Evolutionary conservation across 1,140 invertebrate species (phyloP), one percentile per base, ranked within the genome.

Genomic region (Cherax destructor): DNA sequence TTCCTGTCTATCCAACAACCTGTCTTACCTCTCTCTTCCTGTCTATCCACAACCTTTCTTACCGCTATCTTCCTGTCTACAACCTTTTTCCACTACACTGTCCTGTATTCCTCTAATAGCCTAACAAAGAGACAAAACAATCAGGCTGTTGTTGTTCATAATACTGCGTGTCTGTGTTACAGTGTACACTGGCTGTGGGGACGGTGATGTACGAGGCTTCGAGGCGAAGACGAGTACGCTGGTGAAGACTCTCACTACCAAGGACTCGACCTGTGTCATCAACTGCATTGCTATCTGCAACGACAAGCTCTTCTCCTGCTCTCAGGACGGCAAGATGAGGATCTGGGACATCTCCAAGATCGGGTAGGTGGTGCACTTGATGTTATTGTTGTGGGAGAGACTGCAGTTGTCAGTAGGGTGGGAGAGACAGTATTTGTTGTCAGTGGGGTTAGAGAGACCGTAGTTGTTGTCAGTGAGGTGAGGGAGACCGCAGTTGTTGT

Each of bases 161-260:
- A 13, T 83, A 78, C 16, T 41, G 30, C 30, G 30, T 41, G 30
- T 41, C 30, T 56, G 52, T 9, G 1, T 10, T 56, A 56, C 93
- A 95, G 95, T 95, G 16, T 95, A 94, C 84, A 95, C 95, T 52
- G 95, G 94, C 7, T 95, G 94, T 93, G 95, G 94, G 0, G 95
- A 95, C 91, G 93, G 93, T 4, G 69, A 93, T 6, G 94, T 94
- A n/a, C 93, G 95, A 78, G 94, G 94, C 76, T 95, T 94, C 93
- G 95, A 95, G 93, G 94, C 95, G 30, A 95, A 95, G 93, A 95
- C 95, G n/a, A 95, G 95, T 52, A 93, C 94, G 9, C 91, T 95
- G 24, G 94, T 94, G 89, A 92, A 94, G 24, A 93, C 93, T 9
- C 95, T 95, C 93, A 92, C 3, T 3, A 24, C 30, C 16, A 41